Conservation (phyloP, 1,140 invertebrate species). For the Bombus picipes region DNA sequence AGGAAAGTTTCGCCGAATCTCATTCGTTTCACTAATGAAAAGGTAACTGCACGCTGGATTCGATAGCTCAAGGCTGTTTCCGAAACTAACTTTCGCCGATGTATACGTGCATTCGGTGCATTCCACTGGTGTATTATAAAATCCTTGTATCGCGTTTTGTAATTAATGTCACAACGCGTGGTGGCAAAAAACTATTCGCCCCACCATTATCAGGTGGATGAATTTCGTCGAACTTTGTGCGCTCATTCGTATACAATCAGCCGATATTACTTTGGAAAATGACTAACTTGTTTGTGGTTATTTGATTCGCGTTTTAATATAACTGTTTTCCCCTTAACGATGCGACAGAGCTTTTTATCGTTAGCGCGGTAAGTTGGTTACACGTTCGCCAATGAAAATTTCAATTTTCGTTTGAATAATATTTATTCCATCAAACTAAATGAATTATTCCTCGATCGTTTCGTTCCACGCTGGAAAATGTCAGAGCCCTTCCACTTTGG, state of each 20-base stretch:
- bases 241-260: background rate
- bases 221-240: background rate
- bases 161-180: background rate
- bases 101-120: background rate
- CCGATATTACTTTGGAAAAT: background rate
- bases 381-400: background rate
- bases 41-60: slow-evolving; percentile 38
- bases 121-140: slow-evolving; percentile 41
- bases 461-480: background rate
- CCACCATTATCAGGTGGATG: too few relatives aligned
- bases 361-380: background rate
- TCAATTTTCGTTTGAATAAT: slow-evolving; percentile 1
- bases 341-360: background rate
- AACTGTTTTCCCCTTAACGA: too few relatives aligned
- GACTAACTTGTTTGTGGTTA: slow-evolving; percentile 13
- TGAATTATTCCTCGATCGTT: background rate
- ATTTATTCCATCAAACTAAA: background rate
- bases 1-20: slow-evolving; percentile 45
- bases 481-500: background rate
- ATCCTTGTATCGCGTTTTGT: slow-evolving; percentile 13
- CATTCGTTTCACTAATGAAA: slow-evolving; percentile 47
- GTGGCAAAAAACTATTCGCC: background rate
- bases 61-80: slow-evolving; percentile 29
- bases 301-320: background rate
- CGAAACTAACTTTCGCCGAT: slow-evolving; percentile 37